Conservation (phyloP, 1,140 invertebrate species). For the Drosophila rhopaloa region DNA sequence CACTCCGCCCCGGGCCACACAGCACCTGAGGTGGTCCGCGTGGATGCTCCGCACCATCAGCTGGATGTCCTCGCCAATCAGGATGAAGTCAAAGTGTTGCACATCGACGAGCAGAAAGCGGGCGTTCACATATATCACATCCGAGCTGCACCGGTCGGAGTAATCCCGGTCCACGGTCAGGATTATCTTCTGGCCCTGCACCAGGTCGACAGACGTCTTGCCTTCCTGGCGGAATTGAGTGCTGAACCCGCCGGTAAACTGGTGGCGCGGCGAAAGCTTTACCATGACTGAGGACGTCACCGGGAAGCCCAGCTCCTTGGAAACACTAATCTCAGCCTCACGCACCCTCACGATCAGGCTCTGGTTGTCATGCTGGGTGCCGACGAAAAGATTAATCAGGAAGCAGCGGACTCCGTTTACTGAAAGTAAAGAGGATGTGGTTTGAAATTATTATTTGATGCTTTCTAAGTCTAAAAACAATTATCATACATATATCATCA, state of each 20-base stretch:
- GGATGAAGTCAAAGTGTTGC: slow-evolving; percentile 58
- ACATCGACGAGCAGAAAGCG: slow-evolving; percentile 63
- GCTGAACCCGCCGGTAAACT: slow-evolving; percentile 63
- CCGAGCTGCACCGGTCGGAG: slow-evolving; percentile 24
- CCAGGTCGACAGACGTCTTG: neutral
- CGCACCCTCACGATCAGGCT: slow-evolving; percentile 63
- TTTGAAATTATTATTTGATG: no score
- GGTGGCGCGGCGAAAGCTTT: slow-evolving; percentile 66
- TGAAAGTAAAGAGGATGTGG: slow-evolving; percentile 4
- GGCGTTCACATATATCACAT: slow-evolving; percentile 68
- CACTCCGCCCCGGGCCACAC: slow-evolving; percentile 51
- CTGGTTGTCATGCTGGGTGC: slow-evolving; percentile 60
- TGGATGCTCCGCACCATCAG: slow-evolving; percentile 44
- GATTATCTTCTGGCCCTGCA: slow-evolving; percentile 20
- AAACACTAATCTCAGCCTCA: slow-evolving; percentile 64
- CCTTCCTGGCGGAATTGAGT: neutral
- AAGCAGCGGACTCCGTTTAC: slow-evolving; percentile 68
- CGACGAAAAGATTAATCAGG: slow-evolving; percentile 61
- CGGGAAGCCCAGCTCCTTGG: slow-evolving; percentile 65
- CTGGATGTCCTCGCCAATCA: slow-evolving; percentile 66
- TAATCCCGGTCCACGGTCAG: slow-evolving; percentile 62
- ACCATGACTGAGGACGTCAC: slow-evolving; percentile 69
- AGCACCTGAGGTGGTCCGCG: slow-evolving; percentile 44
- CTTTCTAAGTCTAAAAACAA: no score
- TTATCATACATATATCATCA: no score